These are phyloP conservation scores for Excalfactoria chinensis DNA, from an alignment of 2,113 vertebrate genomes.

Conservation along the genomic window DNA sequence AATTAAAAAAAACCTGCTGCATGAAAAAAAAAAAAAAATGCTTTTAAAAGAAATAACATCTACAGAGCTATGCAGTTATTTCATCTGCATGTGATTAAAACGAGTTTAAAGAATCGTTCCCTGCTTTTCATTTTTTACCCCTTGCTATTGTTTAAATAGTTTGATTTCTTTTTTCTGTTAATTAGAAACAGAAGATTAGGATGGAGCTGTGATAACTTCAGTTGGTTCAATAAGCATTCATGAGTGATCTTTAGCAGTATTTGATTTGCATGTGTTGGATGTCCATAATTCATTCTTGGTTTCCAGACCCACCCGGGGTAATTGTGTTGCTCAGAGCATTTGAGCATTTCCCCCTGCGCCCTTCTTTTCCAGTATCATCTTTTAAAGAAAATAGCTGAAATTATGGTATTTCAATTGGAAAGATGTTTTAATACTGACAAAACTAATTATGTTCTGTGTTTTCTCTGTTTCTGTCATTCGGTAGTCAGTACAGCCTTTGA, in stretches of 20 bases:
- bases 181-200: constrained; percentile 55
- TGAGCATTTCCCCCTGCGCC: background rate
- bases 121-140: constrained; percentile 17
- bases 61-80: background rate
- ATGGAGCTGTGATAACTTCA: constrained; percentile 45
- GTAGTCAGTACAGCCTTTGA: background rate
- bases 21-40: background rate
- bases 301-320: background rate
- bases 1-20: background rate
- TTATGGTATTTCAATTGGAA: background rate
- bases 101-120: constrained; percentile 23
- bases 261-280: constrained; percentile 55
- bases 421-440: background rate
- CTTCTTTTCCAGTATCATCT: background rate
- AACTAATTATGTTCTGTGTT: background rate
- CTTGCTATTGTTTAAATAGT: constrained; percentile 36
- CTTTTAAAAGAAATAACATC: background rate
- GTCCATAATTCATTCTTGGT: constrained; percentile 13
- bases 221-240: constrained; percentile 36
- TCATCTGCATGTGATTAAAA: constrained; percentile 51
- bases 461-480: background rate
- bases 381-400: background rate
- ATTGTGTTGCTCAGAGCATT: background rate
- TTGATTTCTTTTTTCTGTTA: constrained; percentile 33
- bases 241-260: constrained; percentile 36